Percentiles rank a stretch among this genome's conserved stretches.
Conservation (phyloP, 2,797 vertebrate genomes). For the Atherinosoma microstoma region DNA sequence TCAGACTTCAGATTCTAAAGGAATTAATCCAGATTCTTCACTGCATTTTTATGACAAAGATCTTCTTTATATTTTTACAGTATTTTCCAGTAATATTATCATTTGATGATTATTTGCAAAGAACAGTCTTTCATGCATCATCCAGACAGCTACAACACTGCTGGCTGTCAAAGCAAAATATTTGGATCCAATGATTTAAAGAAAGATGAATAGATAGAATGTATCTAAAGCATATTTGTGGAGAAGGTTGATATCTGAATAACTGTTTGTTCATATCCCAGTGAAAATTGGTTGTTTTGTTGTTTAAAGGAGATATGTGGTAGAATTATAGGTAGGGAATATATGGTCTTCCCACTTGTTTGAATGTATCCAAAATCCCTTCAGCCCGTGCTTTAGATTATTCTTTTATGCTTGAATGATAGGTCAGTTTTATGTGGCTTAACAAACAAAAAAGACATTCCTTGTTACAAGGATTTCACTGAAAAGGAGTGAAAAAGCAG, state of each 20-base stretch:
- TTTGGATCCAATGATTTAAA: slow-evolving; percentile 16
- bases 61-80: slow-evolving; percentile 45
- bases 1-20: background rate
- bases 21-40: slow-evolving; percentile 1
- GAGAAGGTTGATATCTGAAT: slow-evolving; percentile 3
- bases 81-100: slow-evolving; percentile 38
- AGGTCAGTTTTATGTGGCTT: background rate
- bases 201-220: background rate
- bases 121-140: slow-evolving; percentile 56
- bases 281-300: slow-evolving; percentile 1
- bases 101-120: slow-evolving; percentile 51
- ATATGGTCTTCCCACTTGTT: background rate
- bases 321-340: background rate
- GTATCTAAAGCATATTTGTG: slow-evolving; percentile 26
- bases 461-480: too few species aligned
- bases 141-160: slow-evolving; percentile 34
- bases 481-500: background rate
- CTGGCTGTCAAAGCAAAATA: slow-evolving; percentile 47
- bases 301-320: background rate
- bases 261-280: slow-evolving; percentile 28
- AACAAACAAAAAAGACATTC: background rate
- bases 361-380: too few species aligned
- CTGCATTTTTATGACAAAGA: slow-evolving; percentile 7
- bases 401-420: too few species aligned
- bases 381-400: background rate